Percentiles rank a stretch among this genome's conserved stretches.
phyloP scores from a whole-genome alignment of 2,888 invertebrate species.

The Tachina grossa region DNA sequence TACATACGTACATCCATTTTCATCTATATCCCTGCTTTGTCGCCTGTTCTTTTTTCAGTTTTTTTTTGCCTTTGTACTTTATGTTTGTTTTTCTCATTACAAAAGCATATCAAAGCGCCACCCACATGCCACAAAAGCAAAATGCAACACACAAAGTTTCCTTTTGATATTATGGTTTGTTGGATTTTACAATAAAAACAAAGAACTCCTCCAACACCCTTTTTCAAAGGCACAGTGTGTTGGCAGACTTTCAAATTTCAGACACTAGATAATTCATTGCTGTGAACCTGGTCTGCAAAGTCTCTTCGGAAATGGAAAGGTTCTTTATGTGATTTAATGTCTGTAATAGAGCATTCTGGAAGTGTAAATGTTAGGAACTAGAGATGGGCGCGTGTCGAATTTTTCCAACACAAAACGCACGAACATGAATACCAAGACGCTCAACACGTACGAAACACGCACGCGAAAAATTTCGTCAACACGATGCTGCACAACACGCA shows the following conservation, averaged over 20 bases:
- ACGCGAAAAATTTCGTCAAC: no score
- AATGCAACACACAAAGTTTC: conserved; percentile 20
- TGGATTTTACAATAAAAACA: conserved; percentile 24
- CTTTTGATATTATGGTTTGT: conserved; percentile 49
- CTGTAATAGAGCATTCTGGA: no score
- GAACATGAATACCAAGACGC: no score
- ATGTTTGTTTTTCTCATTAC: conserved; percentile 44
- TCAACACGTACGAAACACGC: no score
- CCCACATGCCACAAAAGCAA: conserved; percentile 65
- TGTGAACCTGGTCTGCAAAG: no score
- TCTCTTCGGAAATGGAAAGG: no score
- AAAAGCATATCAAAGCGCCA: conserved; percentile 71
- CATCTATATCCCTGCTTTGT: conserved; percentile 53
- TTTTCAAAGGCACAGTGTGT: conserved; percentile 8
- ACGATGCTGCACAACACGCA: no score
- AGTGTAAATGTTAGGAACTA: no score
- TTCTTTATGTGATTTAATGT: no score
- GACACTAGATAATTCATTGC: no score
- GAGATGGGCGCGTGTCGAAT: no score
- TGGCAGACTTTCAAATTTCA: neutral
- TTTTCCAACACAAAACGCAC: no score
- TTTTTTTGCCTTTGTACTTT: conserved; percentile 20
- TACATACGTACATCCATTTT: conserved; percentile 12
- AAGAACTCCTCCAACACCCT: conserved; percentile 44
- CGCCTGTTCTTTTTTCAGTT: conserved; percentile 48